These are phyloP conservation scores for Oxygymnocypris stewartii DNA, from an alignment of 2,113 vertebrate genomes.

Conservation along the genomic window DNA sequence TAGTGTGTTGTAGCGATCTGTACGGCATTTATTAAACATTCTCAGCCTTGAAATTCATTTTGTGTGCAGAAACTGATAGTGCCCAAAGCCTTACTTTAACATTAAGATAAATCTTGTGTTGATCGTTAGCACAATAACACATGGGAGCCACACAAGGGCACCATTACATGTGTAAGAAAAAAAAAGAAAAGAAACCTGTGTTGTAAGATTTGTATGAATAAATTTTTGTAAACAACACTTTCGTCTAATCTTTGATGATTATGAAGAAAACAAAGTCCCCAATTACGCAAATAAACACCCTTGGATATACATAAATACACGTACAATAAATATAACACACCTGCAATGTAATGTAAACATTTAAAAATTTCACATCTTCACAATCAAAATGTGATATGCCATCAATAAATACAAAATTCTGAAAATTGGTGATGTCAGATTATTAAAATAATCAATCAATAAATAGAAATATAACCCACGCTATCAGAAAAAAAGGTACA, in stretches of 20 bases:
- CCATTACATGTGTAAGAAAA: conserved; percentile 87
- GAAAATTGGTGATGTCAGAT: too few species aligned
- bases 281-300: not conserved
- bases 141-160: conserved; percentile 84
- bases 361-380: too few species aligned
- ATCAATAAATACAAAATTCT: too few species aligned
- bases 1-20: conserved; percentile 80
- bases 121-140: conserved; percentile 83
- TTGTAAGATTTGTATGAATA: conserved; percentile 99
- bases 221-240: conserved; percentile 99
- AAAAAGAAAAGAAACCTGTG: conserved; percentile 77
- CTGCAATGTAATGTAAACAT: too few species aligned
- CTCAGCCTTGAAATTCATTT: conserved; percentile 79
- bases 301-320: not conserved
- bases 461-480: too few species aligned
- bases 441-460: too few species aligned
- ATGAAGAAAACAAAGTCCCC: not conserved
- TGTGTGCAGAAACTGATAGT: conserved; percentile 80
- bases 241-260: conserved; percentile 89
- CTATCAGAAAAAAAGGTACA: too few species aligned
- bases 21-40: conserved; percentile 77
- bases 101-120: conserved; percentile 88
- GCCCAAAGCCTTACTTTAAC: conserved; percentile 93
- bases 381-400: too few species aligned
- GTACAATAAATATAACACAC: not conserved